These are phyloP conservation scores for Anthopleura xanthogrammica DNA, from an alignment of 92 coral and sea anemone species.

Conservation along the genomic window DNA sequence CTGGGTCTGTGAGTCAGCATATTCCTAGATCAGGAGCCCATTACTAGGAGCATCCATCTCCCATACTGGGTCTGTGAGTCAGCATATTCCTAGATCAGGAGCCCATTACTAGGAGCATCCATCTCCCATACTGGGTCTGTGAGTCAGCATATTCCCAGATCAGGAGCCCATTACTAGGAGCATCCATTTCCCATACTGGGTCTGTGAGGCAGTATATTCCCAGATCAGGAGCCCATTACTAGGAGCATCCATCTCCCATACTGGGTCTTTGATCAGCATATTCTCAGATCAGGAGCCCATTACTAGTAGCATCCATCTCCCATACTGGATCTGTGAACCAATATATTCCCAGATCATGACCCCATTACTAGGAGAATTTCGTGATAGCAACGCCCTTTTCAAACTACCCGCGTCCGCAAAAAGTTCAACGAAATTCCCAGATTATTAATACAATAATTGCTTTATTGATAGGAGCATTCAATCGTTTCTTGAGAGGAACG, in stretches of 20 bases:
- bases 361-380: not conserved
- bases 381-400: too few relatives aligned
- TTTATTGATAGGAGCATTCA: not conserved
- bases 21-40: not conserved
- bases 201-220: too few relatives aligned
- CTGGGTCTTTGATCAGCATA: too few relatives aligned
- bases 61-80: not conserved
- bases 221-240: not conserved
- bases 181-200: not conserved
- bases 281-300: not conserved
- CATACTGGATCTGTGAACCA: constrained; percentile 3
- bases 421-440: not conserved
- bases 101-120: not conserved
- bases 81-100: not conserved
- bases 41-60: not conserved
- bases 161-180: not conserved
- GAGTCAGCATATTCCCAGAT: not conserved
- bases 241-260: not conserved
- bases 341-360: not conserved
- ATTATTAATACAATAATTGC: not conserved
- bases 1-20: too few relatives aligned
- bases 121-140: not conserved
- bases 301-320: not conserved
- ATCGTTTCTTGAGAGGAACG: not conserved
- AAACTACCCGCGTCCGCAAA: too few relatives aligned